Evolutionary conservation across 2,797 vertebrate genomes (phyloP).

Genomic region (Glyptemys insculpta): DNA sequence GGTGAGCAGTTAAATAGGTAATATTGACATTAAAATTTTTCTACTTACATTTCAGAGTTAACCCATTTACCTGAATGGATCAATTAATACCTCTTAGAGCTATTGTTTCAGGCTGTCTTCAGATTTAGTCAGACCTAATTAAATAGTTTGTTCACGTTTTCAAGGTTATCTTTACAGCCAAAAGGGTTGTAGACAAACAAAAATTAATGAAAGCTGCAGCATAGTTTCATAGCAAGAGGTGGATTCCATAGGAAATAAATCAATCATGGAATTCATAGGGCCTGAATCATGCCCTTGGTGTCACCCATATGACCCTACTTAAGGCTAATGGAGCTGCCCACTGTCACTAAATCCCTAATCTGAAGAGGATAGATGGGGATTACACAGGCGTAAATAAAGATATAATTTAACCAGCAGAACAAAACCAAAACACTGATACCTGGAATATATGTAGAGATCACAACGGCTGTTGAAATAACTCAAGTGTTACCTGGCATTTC

Average conservation of each 20-base stretch:
- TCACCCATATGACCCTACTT: not conserved
- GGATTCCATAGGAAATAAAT: not conserved
- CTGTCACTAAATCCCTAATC: not conserved
- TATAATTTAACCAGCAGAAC: conserved; percentile 51
- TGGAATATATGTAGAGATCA: conserved; percentile 29
- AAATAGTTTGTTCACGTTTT: not conserved
- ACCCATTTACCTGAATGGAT: not conserved
- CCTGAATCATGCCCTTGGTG: not conserved
- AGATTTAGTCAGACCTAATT: not conserved
- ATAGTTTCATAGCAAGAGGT: not conserved
- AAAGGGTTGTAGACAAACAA: not conserved
- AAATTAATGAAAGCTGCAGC: not conserved
- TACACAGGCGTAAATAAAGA: conserved; percentile 40
- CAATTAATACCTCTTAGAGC: not conserved
- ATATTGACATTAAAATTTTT: not conserved
- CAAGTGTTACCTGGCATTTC: not conserved
- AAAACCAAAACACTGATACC: conserved; percentile 35
- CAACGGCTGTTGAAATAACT: conserved; percentile 48
- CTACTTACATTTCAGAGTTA: not conserved
- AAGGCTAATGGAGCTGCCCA: not conserved
- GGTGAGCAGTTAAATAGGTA: not conserved
- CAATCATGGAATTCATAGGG: fast-evolving
- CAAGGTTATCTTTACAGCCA: not conserved
- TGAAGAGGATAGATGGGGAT: conserved; percentile 11
- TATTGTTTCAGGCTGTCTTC: not conserved